Percentiles rank a stretch among this genome's conserved stretches.
These are phyloP conservation scores for Styela clava DNA, from an alignment of 23 tunicate genomes.

Conservation along the genomic window DNA sequence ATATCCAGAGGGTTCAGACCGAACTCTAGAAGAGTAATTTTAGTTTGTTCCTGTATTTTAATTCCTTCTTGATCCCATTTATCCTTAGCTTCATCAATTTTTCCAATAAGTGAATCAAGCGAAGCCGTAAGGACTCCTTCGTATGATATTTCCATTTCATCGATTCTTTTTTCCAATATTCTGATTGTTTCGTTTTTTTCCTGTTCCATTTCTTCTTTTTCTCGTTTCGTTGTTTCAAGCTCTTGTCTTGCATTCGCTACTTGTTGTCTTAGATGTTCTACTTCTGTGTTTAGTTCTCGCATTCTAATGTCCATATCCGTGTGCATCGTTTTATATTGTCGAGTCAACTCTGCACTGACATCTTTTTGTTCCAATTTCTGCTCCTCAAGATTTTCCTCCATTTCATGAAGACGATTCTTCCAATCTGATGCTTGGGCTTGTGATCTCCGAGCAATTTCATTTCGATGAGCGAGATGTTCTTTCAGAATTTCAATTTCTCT, in stretches of 20 bases:
- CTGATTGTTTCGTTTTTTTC: conserved; percentile 74
- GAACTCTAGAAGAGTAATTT: conserved; percentile 63
- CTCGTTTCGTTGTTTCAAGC: conserved; percentile 43
- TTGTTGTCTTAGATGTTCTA: conserved; percentile 80
- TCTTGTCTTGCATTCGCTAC: conserved; percentile 63
- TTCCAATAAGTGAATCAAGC: conserved; percentile 67
- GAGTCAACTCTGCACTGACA: conserved; percentile 81
- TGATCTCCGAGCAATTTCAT: conserved; percentile 86
- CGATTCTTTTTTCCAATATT: conserved; percentile 65
- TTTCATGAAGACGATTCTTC: conserved; percentile 34
- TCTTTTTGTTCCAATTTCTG: conserved; percentile 60
- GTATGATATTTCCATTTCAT: conserved; percentile 94
- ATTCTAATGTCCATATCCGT: conserved; percentile 75
- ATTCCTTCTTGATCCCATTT: conserved; percentile 76
- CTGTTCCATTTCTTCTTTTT: conserved; percentile 72
- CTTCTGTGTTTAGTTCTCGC: conserved; percentile 79
- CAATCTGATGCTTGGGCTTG: conserved; percentile 66
- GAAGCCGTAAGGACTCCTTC: conserved; percentile 79
- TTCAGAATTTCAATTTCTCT: conserved; percentile 79
- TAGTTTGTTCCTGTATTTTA: conserved; percentile 63
- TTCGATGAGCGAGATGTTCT: conserved; percentile 77
- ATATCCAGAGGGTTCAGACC: conserved; percentile 91
- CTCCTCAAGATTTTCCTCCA: conserved; percentile 46
- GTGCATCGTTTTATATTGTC: conserved; percentile 95
- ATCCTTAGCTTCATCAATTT: conserved; percentile 49